Percentiles rank a stretch among this genome's conserved stretches.
Conservation (phyloP, 2,113 vertebrate genomes). For the Chelonoidis abingdonii region DNA sequence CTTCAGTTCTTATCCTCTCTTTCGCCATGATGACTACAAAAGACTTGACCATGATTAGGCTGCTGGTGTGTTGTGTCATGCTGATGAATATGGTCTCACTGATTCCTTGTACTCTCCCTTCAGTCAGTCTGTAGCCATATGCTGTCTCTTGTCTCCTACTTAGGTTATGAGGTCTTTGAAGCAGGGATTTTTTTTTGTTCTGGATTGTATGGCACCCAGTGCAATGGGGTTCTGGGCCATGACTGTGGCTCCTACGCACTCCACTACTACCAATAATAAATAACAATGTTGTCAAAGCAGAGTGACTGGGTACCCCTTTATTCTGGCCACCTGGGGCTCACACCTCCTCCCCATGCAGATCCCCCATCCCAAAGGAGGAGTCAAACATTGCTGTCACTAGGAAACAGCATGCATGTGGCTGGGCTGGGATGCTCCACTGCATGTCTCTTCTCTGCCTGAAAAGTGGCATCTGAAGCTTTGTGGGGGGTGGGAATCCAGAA, state of each 20-base stretch:
- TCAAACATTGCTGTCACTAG: background rate
- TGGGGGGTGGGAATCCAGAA: background rate
- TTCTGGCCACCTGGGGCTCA: background rate
- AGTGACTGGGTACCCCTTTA: background rate
- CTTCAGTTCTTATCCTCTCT: background rate
- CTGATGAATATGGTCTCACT: background rate
- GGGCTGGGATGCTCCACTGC: background rate
- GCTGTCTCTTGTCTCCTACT: background rate
- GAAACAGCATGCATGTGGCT: background rate
- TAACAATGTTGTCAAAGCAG: background rate
- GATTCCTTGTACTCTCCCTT: background rate
- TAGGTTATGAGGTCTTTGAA: background rate
- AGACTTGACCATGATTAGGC: background rate
- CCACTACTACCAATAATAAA: background rate
- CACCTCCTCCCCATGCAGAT: background rate
- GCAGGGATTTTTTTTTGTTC: background rate
- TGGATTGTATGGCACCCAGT: background rate
- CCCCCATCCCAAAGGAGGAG: background rate
- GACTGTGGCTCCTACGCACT: background rate
- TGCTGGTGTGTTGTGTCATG: background rate
- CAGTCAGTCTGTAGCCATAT: background rate
- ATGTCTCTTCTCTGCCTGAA: background rate
- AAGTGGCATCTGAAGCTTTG: background rate
- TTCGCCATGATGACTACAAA: background rate
- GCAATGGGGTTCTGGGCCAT: background rate